Evolutionary conservation across 2,888 invertebrate genomes (phyloP).

Genomic region (Melinaea marsaeus): DNA sequence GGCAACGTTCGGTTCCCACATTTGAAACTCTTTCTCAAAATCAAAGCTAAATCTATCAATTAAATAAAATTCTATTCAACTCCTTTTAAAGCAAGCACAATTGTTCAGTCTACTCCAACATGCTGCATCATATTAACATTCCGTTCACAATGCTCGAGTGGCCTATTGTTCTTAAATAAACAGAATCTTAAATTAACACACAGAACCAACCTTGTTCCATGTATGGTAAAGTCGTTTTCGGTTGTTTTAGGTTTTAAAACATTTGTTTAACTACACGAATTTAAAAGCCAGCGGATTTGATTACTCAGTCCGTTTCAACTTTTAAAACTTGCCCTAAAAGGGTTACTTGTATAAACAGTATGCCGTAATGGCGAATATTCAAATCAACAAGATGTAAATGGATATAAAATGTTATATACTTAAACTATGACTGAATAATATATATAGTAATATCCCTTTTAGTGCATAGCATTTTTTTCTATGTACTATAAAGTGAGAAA

Average conservation of each 20-base stretch:
- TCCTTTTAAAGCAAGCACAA: not conserved
- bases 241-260: slow-evolving; percentile 26
- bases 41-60: not conserved
- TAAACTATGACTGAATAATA: too few species aligned
- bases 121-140: slow-evolving; percentile 57
- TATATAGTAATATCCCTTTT: too few species aligned
- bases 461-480: too few species aligned
- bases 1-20: not conserved
- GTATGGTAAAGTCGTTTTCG: slow-evolving; percentile 32
- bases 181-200: slow-evolving; percentile 30
- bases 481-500: too few species aligned
- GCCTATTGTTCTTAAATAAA: slow-evolving; percentile 54
- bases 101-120: slow-evolving; percentile 1
- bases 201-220: slow-evolving; percentile 21
- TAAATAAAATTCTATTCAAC: not conserved
- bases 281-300: slow-evolving; percentile 58
- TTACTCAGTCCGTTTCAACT: slow-evolving; percentile 55
- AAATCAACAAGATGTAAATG: too few species aligned
- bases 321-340: slow-evolving; percentile 22
- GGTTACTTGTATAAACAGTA: slow-evolving; percentile 7
- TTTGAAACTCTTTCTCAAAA: not conserved
- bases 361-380: slow-evolving; percentile 1
- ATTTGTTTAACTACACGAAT: slow-evolving; percentile 33
- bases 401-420: too few species aligned
- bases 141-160: slow-evolving; percentile 50